Evolutionary conservation across 2,888 invertebrate species (phyloP), one percentile per base, ranked within the genome.

Genomic region (Leptopilina syphax): DNA sequence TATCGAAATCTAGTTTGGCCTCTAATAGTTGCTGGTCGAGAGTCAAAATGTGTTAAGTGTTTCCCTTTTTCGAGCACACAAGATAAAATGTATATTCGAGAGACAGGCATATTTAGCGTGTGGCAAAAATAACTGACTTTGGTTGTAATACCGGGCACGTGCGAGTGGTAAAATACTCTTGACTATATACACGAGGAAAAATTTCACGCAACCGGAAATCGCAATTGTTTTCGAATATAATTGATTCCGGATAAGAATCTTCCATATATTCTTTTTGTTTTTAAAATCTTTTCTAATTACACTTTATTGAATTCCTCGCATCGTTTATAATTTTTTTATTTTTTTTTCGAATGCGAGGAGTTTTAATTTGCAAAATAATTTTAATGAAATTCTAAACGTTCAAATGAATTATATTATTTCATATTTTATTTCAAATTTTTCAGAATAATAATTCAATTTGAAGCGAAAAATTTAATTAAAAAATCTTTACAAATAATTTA

Each of bases 121-220:
- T 34, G 57, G 73, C 47, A 73, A 57, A 70, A 57, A 73, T 73
- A 70, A 70, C 13, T 24, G 70, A 70, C 34, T 68, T 68, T 68
- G 68, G 50, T 68, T 44, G 24, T 68, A 44, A 54, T 54, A 54
- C 8, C 54, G 8, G 73, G 73, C 34, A 73, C 73, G 73, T 8
- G 73, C 54, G 34, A 57, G 50, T 50, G 12, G 50, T 10, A 50
- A 10, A 73, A 73, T 57, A 57, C 68, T 63, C 10, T 10, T 50
- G 50, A 50, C 50, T 50, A 50, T 70, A 13, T 47, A 70, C 57
- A 27, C 73, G 70, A 54, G 54, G 13, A 50, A 73, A 34, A n/a
- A 57, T 70, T 70, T 54, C 70, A 70, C 54, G 70, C 70, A 70
- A 27, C 27, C 50, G 70, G 50, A 70, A 50, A 27, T 3, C 27